These are phyloP conservation scores for Listronotus bonariensis DNA, from an alignment of 1,140 invertebrate genomes.

Conservation along the genomic window DNA sequence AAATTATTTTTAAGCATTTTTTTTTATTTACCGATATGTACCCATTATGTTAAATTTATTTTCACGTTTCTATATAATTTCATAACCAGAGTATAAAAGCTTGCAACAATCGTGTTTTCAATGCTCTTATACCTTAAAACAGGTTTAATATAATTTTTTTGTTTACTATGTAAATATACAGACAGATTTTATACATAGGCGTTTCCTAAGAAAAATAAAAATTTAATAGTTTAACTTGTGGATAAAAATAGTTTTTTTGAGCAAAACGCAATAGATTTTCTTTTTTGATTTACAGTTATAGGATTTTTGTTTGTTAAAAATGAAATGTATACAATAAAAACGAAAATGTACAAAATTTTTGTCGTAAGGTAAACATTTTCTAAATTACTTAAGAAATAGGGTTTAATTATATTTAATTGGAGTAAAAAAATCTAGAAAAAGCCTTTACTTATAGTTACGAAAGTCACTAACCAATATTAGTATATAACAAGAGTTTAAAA, in stretches of 20 bases:
- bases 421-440: slow-evolving; percentile 6
- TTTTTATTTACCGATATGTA: slow-evolving; percentile 45
- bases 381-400: too few relatives aligned
- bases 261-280: slow-evolving; percentile 11
- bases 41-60: slow-evolving; percentile 42
- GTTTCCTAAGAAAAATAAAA: slow-evolving; percentile 28
- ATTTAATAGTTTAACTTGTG: slow-evolving; percentile 9
- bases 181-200: slow-evolving; percentile 39
- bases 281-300: slow-evolving; percentile 3
- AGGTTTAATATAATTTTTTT: slow-evolving; percentile 15
- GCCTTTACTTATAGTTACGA: slow-evolving; percentile 2
- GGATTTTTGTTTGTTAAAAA: too few relatives aligned
- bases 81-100: slow-evolving; percentile 33
- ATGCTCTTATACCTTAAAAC: slow-evolving; percentile 25
- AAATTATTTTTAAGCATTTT: slow-evolving; percentile 22
- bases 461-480: slow-evolving; percentile 10
- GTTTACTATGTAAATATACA: slow-evolving; percentile 34
- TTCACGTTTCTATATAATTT: slow-evolving; percentile 35
- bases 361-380: too few relatives aligned
- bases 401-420: too few relatives aligned
- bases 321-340: too few relatives aligned
- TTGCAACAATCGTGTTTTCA: slow-evolving; percentile 18
- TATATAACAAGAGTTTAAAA: too few relatives aligned
- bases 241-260: slow-evolving; percentile 24
- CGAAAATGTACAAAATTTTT: too few relatives aligned